A percentile compares a stretch with the other conserved stretches of the same genome.
These are phyloP conservation scores for Phania funesta DNA, from an alignment of 2,888 invertebrate genomes.

Conservation along the genomic window DNA sequence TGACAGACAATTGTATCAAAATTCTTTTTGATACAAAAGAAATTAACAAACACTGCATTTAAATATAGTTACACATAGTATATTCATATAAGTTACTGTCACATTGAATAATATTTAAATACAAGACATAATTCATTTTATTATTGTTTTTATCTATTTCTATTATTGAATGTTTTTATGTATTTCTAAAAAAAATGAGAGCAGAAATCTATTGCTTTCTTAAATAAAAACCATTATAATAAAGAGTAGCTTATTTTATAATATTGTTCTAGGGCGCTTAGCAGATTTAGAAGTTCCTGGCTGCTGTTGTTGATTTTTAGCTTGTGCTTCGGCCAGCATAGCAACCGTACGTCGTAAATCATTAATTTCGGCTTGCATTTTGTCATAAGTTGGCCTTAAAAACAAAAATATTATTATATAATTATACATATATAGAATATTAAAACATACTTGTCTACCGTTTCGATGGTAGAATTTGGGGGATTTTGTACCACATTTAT, in stretches of 20 bases:
- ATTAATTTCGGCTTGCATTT: constrained; percentile 74
- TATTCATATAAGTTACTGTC: no score
- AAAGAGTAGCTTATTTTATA: constrained; percentile 11
- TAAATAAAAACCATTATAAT: no score
- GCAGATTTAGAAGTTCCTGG: constrained; percentile 13
- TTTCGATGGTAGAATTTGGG: constrained; percentile 19
- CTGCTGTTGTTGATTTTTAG: constrained; percentile 64
- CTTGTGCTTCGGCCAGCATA: constrained; percentile 69
- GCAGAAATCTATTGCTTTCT: no score
- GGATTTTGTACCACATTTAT: not conserved
- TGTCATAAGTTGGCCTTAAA: constrained; percentile 68
- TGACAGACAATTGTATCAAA: no score
- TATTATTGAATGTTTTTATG: no score
- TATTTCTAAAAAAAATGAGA: no score
- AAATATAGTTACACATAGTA: no score
- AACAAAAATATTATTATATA: not conserved
- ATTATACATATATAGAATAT: not conserved
- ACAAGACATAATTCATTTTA: no score
- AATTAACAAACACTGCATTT: no score
- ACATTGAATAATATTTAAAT: no score
- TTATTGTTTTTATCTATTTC: no score
- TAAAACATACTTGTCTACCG: constrained; percentile 57
- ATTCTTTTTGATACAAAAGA: no score
- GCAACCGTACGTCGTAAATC: constrained; percentile 75
- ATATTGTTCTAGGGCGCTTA: constrained; percentile 22